Base-by-base conservation (phyloP, 2,888 invertebrate genomes). In the Campopleginae sp. region DNA sequence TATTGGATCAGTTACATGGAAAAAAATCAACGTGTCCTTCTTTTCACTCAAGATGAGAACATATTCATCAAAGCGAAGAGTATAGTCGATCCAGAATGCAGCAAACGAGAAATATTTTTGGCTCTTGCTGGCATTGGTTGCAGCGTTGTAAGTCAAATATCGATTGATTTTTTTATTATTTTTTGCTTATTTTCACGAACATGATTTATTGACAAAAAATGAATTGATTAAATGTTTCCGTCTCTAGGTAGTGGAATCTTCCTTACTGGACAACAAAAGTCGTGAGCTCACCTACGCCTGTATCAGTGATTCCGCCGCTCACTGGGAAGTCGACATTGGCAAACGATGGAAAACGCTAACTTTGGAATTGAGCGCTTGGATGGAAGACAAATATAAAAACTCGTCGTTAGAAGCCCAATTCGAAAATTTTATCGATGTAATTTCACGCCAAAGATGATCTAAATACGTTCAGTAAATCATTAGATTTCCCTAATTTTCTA, bases 1-100 rank as follows among this genome's bases (percentile, higher is more conserved):
- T 97, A 97, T 93, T 98, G 97, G 97, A 95, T 97, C 51, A 97
- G 97, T 6, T 97, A 96, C 91, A 95, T 96, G 93, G 97, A 97
- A 86, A 96, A 96, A 0, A 95, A 95, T 66, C 97, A 98, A 92
- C 94, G 97, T 89, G 96, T 96, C 0, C 94, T 97, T 80, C 94
- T 97, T 19, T 95, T 98, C 89, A 96, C 97, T 0, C 97, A 97
- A 92, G 97, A 97, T 84, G 96, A 97, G 90, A 94, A 96, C 84
- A 95, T 97, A 63, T 93, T 91, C 74, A 65, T 89, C 4, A 92
- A 91, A 86, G 91, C 90, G 1, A 91, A 88, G 81, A 91, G 89
- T 77, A 89, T 92, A 19, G 95, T 95, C 19, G 96, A 96, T 90
- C 95, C 96, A 0, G 97, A 97, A 91, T 94, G 95, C 72, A 96